Conservation (phyloP, 1,140 invertebrate species). For the Spodoptera litura region DNA sequence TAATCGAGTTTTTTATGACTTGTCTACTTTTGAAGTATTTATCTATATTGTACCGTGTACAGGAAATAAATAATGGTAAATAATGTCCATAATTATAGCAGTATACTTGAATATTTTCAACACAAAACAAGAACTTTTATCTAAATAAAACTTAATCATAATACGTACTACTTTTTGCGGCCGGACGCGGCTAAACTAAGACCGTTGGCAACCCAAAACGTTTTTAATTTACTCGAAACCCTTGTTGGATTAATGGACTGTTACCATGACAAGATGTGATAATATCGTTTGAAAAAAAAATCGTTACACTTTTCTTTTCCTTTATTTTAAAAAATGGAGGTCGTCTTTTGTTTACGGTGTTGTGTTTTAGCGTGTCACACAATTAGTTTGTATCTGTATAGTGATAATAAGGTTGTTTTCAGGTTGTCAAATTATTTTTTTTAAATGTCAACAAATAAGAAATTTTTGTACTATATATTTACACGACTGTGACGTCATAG, state of each 20-base stretch:
- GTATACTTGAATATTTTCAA: too few species aligned
- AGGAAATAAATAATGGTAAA: too few species aligned
- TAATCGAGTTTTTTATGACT: slow-evolving; percentile 34
- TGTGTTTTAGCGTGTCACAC: not conserved
- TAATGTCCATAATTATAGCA: too few species aligned
- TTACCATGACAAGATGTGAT: slow-evolving; percentile 43
- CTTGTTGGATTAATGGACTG: slow-evolving; percentile 46
- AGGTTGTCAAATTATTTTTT: too few species aligned
- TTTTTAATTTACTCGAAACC: slow-evolving; percentile 47
- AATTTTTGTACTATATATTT: too few species aligned
- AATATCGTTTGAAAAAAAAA: slow-evolving; percentile 40
- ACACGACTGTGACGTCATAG: too few species aligned
- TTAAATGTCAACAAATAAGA: too few species aligned
- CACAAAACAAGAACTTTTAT: not conserved
- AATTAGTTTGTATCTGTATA: too few species aligned
- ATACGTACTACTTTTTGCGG: slow-evolving; percentile 13
- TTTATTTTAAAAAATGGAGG: slow-evolving; percentile 1
- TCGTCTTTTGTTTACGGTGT: slow-evolving; percentile 12
- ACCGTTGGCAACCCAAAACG: slow-evolving; percentile 38
- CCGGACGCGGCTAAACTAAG: slow-evolving; percentile 34
- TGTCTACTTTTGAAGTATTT: not conserved
- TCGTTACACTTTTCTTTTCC: slow-evolving; percentile 21
- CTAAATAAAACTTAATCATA: slow-evolving; percentile 27
- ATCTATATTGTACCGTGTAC: too few species aligned
- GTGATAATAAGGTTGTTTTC: too few species aligned